Evolutionary conservation across 1,140 invertebrate species (phyloP).

Genomic region (Polypedilum pembai): DNA sequence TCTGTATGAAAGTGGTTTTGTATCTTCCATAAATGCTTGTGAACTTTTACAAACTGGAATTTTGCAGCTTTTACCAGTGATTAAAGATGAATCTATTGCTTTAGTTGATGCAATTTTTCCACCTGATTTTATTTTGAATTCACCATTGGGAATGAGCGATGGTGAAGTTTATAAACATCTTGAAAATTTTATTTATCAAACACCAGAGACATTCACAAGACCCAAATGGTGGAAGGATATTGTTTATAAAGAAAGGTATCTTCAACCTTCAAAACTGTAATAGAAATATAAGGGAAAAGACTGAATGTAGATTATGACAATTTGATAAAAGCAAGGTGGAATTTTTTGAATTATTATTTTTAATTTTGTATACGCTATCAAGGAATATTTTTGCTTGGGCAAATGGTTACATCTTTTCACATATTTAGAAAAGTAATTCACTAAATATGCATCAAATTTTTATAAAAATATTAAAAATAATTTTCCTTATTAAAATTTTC

Average conservation of each 20-base stretch:
- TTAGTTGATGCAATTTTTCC: constrained; percentile 81
- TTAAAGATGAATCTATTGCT: constrained; percentile 62
- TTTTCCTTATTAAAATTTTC: too few relatives aligned
- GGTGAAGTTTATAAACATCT: constrained; percentile 64
- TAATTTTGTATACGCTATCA: too few relatives aligned
- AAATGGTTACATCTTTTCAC: too few relatives aligned
- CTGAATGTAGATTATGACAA: too few relatives aligned
- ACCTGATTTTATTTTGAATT: constrained; percentile 78
- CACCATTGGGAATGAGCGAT: constrained; percentile 68
- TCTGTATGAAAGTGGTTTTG: constrained; percentile 2
- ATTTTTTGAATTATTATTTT: too few relatives aligned
- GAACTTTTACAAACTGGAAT: constrained; percentile 38
- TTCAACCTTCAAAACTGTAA: too few relatives aligned
- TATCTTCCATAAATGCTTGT: background rate
- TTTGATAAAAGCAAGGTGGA: too few relatives aligned
- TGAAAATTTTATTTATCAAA: constrained; percentile 48
- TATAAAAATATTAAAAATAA: too few relatives aligned
- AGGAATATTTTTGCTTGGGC: too few relatives aligned
- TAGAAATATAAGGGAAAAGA: too few relatives aligned
- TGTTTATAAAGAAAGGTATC: background rate
- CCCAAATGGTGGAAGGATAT: constrained; percentile 54
- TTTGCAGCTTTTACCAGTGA: constrained; percentile 50
- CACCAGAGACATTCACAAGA: constrained; percentile 48
- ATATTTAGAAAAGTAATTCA: too few relatives aligned
- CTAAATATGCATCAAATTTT: too few relatives aligned